Evolutionary conservation across 2,888 invertebrate genomes (phyloP), one percentile per base, ranked within the genome.

Genomic region (Oligia fasciuncula): DNA sequence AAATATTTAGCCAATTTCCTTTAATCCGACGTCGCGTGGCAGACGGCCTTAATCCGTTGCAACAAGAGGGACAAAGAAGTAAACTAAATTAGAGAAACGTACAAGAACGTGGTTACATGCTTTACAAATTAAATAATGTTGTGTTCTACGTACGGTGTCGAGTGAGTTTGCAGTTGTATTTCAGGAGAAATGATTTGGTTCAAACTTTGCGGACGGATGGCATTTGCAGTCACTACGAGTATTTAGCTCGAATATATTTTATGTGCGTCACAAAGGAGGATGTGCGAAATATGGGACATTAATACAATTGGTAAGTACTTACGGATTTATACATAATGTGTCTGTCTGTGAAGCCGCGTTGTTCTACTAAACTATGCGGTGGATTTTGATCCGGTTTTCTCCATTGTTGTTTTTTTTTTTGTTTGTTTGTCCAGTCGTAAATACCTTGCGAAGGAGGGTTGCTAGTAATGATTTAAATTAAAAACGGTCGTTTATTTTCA

Each of bases 1-100:
- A 92, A 93, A 93, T 92, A 91, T 92, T 92, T 91, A 91, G 89
- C 88, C 92, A 91, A 90, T 93, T 93, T 91, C 87, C 90, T 92
- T 92, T 93, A 84, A 86, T 88, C 82, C 85, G 88, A 91, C 90
- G 88, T 90, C 83, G 90, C 89, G 89, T 90, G 89, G 85, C 81
- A 87, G 68, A 62, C 74, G 57, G 89, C 90, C 91, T 92, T 93
- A 93, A 94, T 93, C 92, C 91, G 83, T 84, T 91, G 89, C 89
- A 90, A 89, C 89, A 89, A 91, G 90, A 85, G 79, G 84, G 89
- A 90, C 89, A 91, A 91, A 90, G 90, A 90, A 91, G 88, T 90
- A 90, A 91, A 92, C 88, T 90, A 87, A 86, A 90, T 89, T 89
- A 88, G 82, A 89, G 84, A 76, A 77, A 87, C 73, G 77, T 79